Evolutionary conservation across 2,113 vertebrate genomes (phyloP).

Genomic region (Oreochromis niloticus): DNA sequence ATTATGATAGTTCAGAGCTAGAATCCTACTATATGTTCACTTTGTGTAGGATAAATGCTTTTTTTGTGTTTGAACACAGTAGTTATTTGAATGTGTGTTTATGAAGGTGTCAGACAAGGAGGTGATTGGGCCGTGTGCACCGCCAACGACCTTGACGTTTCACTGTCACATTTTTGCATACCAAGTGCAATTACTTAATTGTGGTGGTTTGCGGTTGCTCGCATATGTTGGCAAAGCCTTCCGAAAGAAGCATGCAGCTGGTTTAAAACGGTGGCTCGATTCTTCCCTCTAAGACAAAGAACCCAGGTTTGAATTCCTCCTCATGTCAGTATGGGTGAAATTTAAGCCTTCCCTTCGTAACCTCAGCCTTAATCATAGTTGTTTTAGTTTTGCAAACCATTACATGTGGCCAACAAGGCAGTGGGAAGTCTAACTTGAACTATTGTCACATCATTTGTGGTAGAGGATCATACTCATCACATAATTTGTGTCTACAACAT

Average conservation of each 20-base stretch:
- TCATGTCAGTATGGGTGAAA: not conserved
- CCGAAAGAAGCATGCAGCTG: not conserved
- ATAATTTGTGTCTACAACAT: not conserved
- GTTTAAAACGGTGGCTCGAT: not conserved
- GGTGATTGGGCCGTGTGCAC: not conserved
- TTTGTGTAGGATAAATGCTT: not conserved
- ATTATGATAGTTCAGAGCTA: not conserved
- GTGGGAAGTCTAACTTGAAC: not conserved
- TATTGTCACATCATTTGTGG: constrained; percentile 12
- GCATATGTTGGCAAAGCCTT: not conserved
- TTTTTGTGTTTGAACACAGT: not conserved
- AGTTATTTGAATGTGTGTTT: not conserved
- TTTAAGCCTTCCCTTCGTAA: not conserved
- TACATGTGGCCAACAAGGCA: not conserved
- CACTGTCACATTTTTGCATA: not conserved
- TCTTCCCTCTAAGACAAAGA: not conserved
- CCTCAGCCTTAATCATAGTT: not conserved
- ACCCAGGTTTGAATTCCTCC: not conserved
- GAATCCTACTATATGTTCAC: not conserved
- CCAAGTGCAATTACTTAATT: not conserved
- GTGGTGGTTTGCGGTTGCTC: not conserved
- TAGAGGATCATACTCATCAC: not conserved
- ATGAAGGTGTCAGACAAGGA: not conserved
- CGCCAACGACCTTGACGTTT: not conserved
- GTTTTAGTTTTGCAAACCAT: not conserved